Evolutionary conservation across 2,888 invertebrate species (phyloP).

Genomic region (Melikaiella ostensackeni): DNA sequence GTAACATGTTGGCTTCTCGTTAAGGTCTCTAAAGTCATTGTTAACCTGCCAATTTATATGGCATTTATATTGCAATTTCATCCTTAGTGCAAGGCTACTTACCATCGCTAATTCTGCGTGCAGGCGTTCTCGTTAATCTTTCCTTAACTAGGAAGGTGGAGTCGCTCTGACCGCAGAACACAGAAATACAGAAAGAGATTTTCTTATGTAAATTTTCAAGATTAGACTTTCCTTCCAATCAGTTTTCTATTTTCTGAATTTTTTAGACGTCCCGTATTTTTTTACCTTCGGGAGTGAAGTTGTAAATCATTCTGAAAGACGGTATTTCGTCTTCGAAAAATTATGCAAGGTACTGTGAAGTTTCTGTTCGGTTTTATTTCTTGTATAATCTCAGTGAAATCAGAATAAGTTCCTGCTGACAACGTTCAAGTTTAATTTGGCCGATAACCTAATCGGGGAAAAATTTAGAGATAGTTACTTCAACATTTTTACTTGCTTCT

Average conservation of each 20-base stretch:
- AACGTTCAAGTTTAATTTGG: too few species aligned
- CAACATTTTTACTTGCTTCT: too few species aligned
- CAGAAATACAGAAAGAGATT: not conserved
- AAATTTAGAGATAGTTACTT: too few species aligned
- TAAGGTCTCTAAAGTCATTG: slow-evolving; percentile 31
- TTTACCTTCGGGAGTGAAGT: not conserved
- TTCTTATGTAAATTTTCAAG: slow-evolving; percentile 18
- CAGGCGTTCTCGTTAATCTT: slow-evolving; percentile 30
- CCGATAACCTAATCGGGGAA: too few species aligned
- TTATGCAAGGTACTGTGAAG: not conserved
- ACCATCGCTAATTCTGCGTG: slow-evolving; percentile 27
- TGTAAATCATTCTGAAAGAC: slow-evolving; percentile 5
- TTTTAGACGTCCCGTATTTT: not conserved
- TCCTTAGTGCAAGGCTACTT: slow-evolving; percentile 17
- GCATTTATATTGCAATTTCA: slow-evolving; percentile 32
- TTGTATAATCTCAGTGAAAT: too few species aligned
- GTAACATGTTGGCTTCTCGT: slow-evolving; percentile 22
- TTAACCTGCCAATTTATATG: slow-evolving; percentile 33
- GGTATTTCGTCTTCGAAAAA: not conserved
- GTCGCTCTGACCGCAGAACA: slow-evolving; percentile 5
- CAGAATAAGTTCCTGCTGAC: too few species aligned
- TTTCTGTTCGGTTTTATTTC: too few species aligned
- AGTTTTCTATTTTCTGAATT: not conserved
- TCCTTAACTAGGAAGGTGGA: slow-evolving; percentile 14
- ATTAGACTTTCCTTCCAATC: not conserved